phyloP scores from a whole-genome alignment of 2,113 vertebrate species.

The Redunca redunca region DNA sequence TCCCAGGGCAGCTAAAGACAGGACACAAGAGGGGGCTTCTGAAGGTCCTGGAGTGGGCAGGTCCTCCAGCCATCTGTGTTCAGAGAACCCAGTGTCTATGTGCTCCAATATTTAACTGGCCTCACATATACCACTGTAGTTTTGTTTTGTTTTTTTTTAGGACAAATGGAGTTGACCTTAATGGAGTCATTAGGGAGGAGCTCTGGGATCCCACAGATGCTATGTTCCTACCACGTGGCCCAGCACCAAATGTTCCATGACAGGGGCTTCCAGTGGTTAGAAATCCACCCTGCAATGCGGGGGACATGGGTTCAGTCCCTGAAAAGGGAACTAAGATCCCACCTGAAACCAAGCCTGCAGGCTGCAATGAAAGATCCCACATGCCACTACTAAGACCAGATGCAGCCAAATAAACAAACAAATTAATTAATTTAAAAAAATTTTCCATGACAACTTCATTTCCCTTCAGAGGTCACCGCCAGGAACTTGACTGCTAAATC shows the following conservation, averaged over 20 bases:
- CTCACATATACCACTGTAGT: accelerated
- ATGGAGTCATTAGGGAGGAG: accelerated
- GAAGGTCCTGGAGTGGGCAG: background rate
- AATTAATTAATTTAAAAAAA: background rate
- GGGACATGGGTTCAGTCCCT: background rate
- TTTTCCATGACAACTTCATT: background rate
- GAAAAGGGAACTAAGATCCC: background rate
- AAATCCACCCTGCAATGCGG: background rate
- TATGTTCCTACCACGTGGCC: accelerated
- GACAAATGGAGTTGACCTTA: background rate
- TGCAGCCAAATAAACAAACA: background rate
- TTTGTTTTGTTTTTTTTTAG: no score
- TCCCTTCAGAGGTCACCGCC: background rate
- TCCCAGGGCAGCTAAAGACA: background rate
- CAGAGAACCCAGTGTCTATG: background rate
- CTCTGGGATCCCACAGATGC: background rate
- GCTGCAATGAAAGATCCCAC: background rate
- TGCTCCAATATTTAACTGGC: background rate
- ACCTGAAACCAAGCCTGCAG: background rate
- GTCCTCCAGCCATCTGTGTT: background rate
- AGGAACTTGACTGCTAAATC: background rate
- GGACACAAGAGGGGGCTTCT: background rate
- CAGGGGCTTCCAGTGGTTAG: background rate
- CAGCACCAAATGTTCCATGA: background rate
- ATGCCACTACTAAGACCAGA: background rate